Evolutionary conservation across 2,113 vertebrate genomes (phyloP), one percentile per base, ranked within the genome.

Genomic region (Hemiprocne comata): DNA sequence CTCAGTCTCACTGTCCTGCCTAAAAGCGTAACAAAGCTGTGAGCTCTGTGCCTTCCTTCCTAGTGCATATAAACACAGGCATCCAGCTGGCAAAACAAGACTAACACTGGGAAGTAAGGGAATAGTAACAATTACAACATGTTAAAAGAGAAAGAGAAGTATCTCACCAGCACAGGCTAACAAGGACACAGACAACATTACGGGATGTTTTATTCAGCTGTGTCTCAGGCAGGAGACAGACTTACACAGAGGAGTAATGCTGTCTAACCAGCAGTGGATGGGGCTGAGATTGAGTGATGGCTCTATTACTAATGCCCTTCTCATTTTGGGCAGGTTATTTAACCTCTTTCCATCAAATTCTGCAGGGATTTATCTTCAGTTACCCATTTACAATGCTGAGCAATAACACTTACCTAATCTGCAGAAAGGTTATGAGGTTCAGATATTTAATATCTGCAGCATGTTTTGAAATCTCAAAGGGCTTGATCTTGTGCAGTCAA

Each of bases 391-490:
- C 44, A 75, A 36, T 15, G 58, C 78, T 46, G 48, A 93, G 76
- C 86, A 93, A 25, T 51, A 94, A 88, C 79, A 87, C 85, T 82
- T 89, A n/a, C 71, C 75, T 93, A 94, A 95, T 89, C 86, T 7
- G 4, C 72, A 83, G 88, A 90, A 88, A 71, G 92, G 88, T 88
- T 96, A 77, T 9, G 34, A 77, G 69, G 76, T 61, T 94, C 48
- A 80, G 85, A 77, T 69, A 96, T 64, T 91, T 71, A 91, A 77
- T 94, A 91, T 77, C 93, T 93, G 74, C 72, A 64, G 55, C 78
- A 71, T 95, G 82, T 64, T 96, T 86, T 91, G 85, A 93, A 96
- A 89, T 92, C 95, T 87, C 84, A 57, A 29, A 94, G 80, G 91
- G 65, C 84, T 90, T 65, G 53, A 14, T 93, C 93, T 78, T 69